Evolutionary conservation across 2,797 vertebrate species (phyloP), one percentile per base, ranked within the genome.

Genomic region (Pseudochromis fuscus): DNA sequence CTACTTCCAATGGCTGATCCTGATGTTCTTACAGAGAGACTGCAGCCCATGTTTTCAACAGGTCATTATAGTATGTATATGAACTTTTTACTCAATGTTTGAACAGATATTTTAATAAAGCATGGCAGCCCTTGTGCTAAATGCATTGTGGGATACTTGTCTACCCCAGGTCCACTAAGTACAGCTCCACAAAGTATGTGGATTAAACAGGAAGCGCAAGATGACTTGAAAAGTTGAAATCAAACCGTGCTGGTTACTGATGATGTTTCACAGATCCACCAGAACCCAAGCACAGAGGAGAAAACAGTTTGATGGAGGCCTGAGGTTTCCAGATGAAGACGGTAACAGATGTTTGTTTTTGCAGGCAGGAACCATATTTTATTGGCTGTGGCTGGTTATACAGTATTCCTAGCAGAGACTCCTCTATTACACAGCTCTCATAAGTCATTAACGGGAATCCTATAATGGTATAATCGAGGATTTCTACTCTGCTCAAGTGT

Each of bases 371-470:
- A 44, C 9, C 3, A 44, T 19, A n/a, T 10, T 44, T 44, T 21
- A 37, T 19, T 19, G 40, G 18, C 19, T 18, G 8, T 21, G n/a
- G n/a, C 7, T 3, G 19, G 40, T 18, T n/a, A 7, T n/a, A 7
- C 18, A 42, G 15, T 42, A n/a, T 42, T 42, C 18, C 3, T n/a
- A 42, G 40, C 40, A n/a, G 6, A n/a, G n/a, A 42, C 38, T 35
- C 11, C 33, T 12, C 33, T 35, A 10, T 42, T 42, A 42, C 18
- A 16, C 4, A 4, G n/a, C 40, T 42, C 40, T 19, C 16, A 42
- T 42, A 42, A 42, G 35, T 48, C 67, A 44, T 51, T 31, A 79
- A 68, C n/a, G 64, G 33, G 24, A 58, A 27, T 58, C 21, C 2
- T 44, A 0, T 60, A 59, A 46, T 40, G 6, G 42, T 33, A 12